Percentiles rank a stretch among this genome's conserved stretches.
These are phyloP conservation scores for Eupithecia abbreviata DNA, from an alignment of 2,888 invertebrate genomes.

Conservation along the genomic window DNA sequence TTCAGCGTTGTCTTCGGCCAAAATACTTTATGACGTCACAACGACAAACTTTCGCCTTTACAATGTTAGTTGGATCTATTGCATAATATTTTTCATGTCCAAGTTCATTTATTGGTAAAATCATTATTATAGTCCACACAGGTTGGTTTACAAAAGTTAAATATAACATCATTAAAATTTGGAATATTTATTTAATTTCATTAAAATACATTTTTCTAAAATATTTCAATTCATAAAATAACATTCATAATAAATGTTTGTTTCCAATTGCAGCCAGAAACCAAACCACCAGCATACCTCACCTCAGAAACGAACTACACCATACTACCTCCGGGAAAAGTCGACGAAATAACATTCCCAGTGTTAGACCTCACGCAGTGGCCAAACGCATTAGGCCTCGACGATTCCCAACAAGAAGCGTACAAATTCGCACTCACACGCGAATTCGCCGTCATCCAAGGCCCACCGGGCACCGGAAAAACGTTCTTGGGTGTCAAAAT, in stretches of 20 bases:
- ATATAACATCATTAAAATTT: too few species aligned
- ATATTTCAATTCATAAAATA: too few species aligned
- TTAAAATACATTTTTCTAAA: too few species aligned
- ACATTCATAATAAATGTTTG: too few species aligned
- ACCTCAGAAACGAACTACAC: slow-evolving; percentile 64
- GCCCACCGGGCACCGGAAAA: slow-evolving; percentile 95
- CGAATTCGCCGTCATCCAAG: slow-evolving; percentile 92
- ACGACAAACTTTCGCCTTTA: too few species aligned
- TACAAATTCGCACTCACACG: slow-evolving; percentile 86
- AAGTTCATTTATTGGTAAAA: too few species aligned
- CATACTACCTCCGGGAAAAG: slow-evolving; percentile 48
- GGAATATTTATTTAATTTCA: too few species aligned
- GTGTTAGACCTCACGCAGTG: slow-evolving; percentile 71
- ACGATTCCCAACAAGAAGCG: slow-evolving; percentile 87
- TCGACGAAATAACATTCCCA: slow-evolving; percentile 61
- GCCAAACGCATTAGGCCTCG: slow-evolving; percentile 83
- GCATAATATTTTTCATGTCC: too few species aligned
- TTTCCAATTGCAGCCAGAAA: slow-evolving; percentile 58
- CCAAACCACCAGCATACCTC: slow-evolving; percentile 70
- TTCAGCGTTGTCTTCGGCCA: background rate
- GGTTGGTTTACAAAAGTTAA: too few species aligned
- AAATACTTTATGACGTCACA: background rate
- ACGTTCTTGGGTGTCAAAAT: slow-evolving; percentile 91
- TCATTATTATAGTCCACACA: too few species aligned
- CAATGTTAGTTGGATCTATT: too few species aligned